Base-by-base conservation (phyloP, 2,888 invertebrate species). In the Leptothorax acervorum region DNA sequence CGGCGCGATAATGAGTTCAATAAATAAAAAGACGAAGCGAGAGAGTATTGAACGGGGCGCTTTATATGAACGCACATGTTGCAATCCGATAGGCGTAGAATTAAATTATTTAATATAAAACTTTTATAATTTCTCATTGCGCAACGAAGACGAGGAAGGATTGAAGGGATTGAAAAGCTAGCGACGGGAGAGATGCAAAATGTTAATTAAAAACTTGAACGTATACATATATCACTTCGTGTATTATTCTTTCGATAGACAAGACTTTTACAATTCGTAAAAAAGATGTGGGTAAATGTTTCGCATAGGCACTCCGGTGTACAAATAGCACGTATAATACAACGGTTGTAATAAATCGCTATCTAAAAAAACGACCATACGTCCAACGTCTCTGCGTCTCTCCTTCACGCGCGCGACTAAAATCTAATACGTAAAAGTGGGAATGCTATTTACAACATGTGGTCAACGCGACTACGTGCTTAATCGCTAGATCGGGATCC, bases 401-500 rank as follows among this genome's bases (percentile, higher is more conserved):
- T 31, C 42, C 31, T 48, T 45, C 23, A 18, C 62, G 28, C 31
- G 28, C 60, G 35, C 28, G 11, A 63, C 82, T 86, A 86, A 82
- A 75, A 76, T 84, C 73, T 89, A 88, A 85, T 83, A 65, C 55
- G 74, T 84, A 86, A 88, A 83, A 90, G 89, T 90, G 91, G 93
- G 93, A 93, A 93, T 93, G 93, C 93, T 92, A 93, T 93, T 90
- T 93, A 93, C 93, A 93, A 89, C 79, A 79, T 88, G 78, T 82
- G 62, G 31, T 83, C 86, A 65, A 84, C 66, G 87, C 84, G 81
- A 68, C 84, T 88, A 88, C 85, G 79, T 75, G 66, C 81, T 31
- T 74, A 84, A 83, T 28, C 63, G 78, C 83, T 88, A 83, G 62
- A 86, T 68, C 62, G 74, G 82, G 82, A 85, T 85, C 45, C 76